Conservation (phyloP, 2,797 vertebrate genomes). For the Eptatretus atami region DNA sequence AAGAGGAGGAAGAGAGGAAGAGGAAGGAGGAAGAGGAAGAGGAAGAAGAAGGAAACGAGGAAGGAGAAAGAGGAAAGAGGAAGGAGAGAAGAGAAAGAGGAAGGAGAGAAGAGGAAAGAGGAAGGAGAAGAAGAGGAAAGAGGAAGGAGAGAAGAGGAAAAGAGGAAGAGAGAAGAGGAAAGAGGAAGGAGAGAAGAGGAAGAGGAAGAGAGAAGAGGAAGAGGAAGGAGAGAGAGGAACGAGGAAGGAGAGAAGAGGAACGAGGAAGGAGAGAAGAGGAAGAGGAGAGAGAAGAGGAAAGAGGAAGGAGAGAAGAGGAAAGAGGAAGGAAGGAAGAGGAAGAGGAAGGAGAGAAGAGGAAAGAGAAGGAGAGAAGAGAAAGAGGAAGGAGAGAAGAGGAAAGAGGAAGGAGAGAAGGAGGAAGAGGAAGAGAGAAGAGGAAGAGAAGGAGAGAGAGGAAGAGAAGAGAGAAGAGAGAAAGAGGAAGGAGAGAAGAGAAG, state of each 20-base stretch:
- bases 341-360: no score
- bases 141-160: neutral
- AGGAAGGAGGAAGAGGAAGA: neutral
- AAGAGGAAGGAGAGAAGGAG: no score
- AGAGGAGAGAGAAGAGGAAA: no score
- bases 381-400: no score
- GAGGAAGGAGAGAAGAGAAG: no score
- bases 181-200: neutral
- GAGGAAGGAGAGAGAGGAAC: neutral
- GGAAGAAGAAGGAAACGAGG: neutral
- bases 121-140: neutral
- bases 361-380: no score
- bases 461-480: no score
- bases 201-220: neutral
- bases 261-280: neutral
- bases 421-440: no score
- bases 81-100: neutral
- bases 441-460: no score
- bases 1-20: neutral
- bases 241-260: neutral
- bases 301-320: no score
- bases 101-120: neutral
- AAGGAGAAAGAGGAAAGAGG: neutral
- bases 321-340: no score
- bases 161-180: neutral